Evolutionary conservation across 1,140 invertebrate species (phyloP), one percentile per base, ranked within the genome.

Genomic region (Condylostylus longicornis): DNA sequence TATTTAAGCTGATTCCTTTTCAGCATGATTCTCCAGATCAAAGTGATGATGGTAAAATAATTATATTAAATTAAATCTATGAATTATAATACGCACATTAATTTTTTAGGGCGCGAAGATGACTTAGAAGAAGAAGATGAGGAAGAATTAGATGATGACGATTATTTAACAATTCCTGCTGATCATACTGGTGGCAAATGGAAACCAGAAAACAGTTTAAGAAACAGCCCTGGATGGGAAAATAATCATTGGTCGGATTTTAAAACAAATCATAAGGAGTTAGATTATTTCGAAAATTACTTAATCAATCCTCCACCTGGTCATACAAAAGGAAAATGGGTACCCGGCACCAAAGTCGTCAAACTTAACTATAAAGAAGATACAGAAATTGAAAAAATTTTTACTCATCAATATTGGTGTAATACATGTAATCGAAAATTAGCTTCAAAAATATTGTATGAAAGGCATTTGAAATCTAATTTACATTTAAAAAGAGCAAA

Each of bases 241-340:
- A n/a, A n/a, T n/a, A n/a, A n/a, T n/a, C n/a, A n/a, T n/a, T n/a
- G n/a, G n/a, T n/a, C n/a, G n/a, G 51, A 53, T 29, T 53, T 51
- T 18, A 45, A 43, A 0, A 18, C 33, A 2, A 50, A 56, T 8
- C n/a, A n/a, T n/a, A n/a, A n/a, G n/a, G 54, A 50, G 10, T 9
- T 37, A 7, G 44, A 47, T 18, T 35, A 38, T 13, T 21, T 18
- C 8, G 37, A 48, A 0, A 61, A 65, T 38, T 58, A 64, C 37
- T 57, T 58, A 38, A 59, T 64, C 18, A 63, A 66, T 40, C 77
- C 75, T 13, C 76, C 76, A 4, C 72, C 71, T 7, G 69, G 68
- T 31, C 72, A 80, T 42, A 80, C 77, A 0, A 73, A 74, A 54
- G 79, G 79, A 6, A 82, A 82, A 65, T 83, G 79, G 79, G 68